Evolutionary conservation across 2,113 vertebrate genomes (phyloP).

Genomic region (Corynorhinus townsendii): DNA sequence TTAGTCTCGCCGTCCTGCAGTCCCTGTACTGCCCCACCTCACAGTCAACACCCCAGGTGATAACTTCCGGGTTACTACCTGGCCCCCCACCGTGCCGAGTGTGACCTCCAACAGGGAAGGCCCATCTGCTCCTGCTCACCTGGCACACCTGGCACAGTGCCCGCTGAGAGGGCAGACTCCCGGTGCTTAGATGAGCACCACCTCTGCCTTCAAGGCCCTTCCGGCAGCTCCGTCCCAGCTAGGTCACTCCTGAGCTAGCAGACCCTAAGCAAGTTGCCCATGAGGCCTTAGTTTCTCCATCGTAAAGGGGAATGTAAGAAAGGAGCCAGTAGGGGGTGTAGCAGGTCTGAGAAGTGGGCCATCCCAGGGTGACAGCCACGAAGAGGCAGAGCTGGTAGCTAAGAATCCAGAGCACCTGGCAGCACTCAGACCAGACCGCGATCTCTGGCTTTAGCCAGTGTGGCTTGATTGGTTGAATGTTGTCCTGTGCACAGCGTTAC

Average conservation of each 20-base stretch:
- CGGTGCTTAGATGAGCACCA: background rate
- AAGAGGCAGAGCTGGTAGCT: background rate
- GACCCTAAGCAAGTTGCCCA: background rate
- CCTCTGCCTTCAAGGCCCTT: background rate
- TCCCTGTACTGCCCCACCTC: too few relatives aligned
- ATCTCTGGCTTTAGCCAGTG: background rate
- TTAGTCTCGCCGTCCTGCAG: fast-evolving
- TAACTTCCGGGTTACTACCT: fast-evolving
- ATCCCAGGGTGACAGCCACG: background rate
- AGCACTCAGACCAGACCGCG: background rate
- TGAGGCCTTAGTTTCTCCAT: background rate
- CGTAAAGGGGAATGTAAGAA: background rate
- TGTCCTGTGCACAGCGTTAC: too few relatives aligned
- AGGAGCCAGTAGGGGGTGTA: background rate
- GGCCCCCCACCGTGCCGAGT: fast-evolving
- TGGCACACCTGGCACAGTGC: background rate
- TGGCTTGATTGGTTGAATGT: too few relatives aligned
- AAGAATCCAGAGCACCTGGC: background rate
- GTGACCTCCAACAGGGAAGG: background rate
- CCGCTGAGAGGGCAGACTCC: background rate
- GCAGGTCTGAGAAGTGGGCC: background rate
- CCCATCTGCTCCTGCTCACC: background rate
- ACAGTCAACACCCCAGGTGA: background rate
- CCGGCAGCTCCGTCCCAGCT: fast-evolving
- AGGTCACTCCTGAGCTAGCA: background rate